Base-by-base conservation (phyloP, 2,888 invertebrate genomes). In the Lasius fuliginosus region DNA sequence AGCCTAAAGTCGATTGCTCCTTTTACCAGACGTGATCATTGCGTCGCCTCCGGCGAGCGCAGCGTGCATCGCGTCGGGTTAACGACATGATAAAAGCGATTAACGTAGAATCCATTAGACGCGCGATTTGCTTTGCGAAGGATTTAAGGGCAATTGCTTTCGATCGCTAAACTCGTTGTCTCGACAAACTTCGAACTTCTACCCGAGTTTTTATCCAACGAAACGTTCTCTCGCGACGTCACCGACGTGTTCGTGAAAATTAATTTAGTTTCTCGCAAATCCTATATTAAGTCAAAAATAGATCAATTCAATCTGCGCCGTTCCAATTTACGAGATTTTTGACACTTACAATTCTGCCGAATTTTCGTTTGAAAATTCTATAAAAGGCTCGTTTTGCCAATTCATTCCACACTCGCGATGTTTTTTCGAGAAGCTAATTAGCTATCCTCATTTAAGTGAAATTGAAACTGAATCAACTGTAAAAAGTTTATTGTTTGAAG, bases 101-200 rank as follows among this genome's bases (percentile, higher is more conserved):
- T 90, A 86, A 83, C 83, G 60, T 76, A 65, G 85, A 85, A 85
- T 87, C 85, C 83, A 83, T 89, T 90, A 86, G 76, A 84, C 82
- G 81, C 83, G 67, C 85, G 85, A 85, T 67, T 86, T 71, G 83
- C 73, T 83, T 83, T 64, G 69, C 56, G 83, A 83, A 65, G 49
- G 79, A 73, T 76, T 83, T 69, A 83, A 83, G 76, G 71, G 60
- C 76, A 83, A 69, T 83, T 85, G 62, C 56, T 69, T 49, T 76
- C 69, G 67, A 75, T 75, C 85, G 84, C 62, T 82, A 82, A 85
- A 82, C 82, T 84, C 46, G 82, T 79, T 79, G 79, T 81, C 73
- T 81, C 73, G 46, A 73, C 73, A 73, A 81, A 81, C 79, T 73
- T 73, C 53, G 4, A 81, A 81, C 79, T 81, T 73, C 73, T 81